These are phyloP conservation scores for Coluber constrictor DNA, from an alignment of 2,797 vertebrate genomes.

Conservation along the genomic window DNA sequence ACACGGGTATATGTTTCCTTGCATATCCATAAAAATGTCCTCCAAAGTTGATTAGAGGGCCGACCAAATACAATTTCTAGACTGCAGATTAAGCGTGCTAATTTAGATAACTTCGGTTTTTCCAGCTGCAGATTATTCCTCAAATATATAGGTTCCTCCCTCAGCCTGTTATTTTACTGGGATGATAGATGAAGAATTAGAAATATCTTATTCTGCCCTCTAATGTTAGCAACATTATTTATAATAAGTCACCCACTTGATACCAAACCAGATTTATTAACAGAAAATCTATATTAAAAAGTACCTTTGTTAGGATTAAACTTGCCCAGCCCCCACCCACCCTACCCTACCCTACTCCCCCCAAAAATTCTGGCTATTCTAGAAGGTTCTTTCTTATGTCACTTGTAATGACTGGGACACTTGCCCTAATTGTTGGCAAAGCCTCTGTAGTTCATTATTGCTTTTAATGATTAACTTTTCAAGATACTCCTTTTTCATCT, in stretches of 20 bases:
- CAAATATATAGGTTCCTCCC: neutral
- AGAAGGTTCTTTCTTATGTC: constrained; percentile 22
- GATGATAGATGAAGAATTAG: neutral
- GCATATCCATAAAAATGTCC: neutral
- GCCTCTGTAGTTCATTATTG: constrained; percentile 44
- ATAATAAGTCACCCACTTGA: neutral
- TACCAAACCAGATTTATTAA: neutral
- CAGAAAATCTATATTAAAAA: neutral
- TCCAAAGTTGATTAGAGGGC: neutral
- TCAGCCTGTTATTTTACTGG: neutral
- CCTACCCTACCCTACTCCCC: neutral
- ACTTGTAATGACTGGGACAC: neutral
- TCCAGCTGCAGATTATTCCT: neutral
- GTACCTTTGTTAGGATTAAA: neutral
- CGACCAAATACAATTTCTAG: neutral
- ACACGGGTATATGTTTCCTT: neutral
- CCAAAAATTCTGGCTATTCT: neutral
- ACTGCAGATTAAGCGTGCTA: neutral
- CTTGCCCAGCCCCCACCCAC: neutral
- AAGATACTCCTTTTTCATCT: neutral
- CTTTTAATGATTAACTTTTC: constrained; percentile 17
- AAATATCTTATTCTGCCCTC: neutral
- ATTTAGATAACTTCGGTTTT: neutral
- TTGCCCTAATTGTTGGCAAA: constrained; percentile 38
- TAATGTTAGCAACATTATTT: neutral